Percentiles rank a stretch among this genome's conserved stretches.
phyloP scores from a whole-genome alignment of 2,888 invertebrate species.

The Ferdinandea cuprea region DNA sequence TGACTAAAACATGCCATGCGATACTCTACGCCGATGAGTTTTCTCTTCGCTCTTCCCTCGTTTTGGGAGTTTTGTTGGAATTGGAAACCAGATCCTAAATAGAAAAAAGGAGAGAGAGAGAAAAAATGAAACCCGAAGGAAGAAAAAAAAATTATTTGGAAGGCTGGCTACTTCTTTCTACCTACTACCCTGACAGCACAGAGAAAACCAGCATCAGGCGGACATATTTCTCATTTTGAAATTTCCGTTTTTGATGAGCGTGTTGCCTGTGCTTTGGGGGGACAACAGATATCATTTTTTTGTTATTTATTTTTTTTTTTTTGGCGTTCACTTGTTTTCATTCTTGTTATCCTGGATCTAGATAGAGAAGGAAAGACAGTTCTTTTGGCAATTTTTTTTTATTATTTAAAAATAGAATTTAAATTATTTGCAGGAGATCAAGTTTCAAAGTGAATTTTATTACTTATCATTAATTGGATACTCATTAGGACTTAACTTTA shows the following conservation, averaged over 20 bases:
- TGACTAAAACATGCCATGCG: slow-evolving; percentile 83
- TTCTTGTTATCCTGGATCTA: slow-evolving; percentile 51
- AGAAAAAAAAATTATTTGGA: slow-evolving; percentile 30
- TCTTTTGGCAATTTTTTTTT: slow-evolving; percentile 10
- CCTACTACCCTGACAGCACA: too few relatives aligned
- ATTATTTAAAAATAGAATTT: slow-evolving; percentile 47
- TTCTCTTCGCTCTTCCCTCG: slow-evolving; percentile 33
- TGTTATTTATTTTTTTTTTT: slow-evolving; percentile 19
- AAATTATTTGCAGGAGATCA: slow-evolving; percentile 18
- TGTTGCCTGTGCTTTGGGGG: slow-evolving; percentile 27
- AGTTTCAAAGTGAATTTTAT: slow-evolving; percentile 4
- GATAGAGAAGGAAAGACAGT: slow-evolving; percentile 14
- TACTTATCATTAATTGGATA: slow-evolving; percentile 34
- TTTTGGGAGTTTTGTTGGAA: slow-evolving; percentile 46
- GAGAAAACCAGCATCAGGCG: slow-evolving; percentile 64
- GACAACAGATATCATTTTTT: neutral
- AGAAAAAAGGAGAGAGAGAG: slow-evolving; percentile 3
- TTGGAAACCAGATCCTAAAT: slow-evolving; percentile 61
- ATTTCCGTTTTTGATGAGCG: slow-evolving; percentile 70
- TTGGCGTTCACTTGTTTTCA: slow-evolving; percentile 20
- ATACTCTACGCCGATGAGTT: slow-evolving; percentile 72
- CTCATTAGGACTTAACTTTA: slow-evolving; percentile 33
- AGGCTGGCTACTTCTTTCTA: slow-evolving; percentile 50
- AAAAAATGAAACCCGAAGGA: slow-evolving; percentile 57
- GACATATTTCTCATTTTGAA: slow-evolving; percentile 74